Conservation (phyloP, 2,888 invertebrate species). For the Polyommatus icarus region DNA sequence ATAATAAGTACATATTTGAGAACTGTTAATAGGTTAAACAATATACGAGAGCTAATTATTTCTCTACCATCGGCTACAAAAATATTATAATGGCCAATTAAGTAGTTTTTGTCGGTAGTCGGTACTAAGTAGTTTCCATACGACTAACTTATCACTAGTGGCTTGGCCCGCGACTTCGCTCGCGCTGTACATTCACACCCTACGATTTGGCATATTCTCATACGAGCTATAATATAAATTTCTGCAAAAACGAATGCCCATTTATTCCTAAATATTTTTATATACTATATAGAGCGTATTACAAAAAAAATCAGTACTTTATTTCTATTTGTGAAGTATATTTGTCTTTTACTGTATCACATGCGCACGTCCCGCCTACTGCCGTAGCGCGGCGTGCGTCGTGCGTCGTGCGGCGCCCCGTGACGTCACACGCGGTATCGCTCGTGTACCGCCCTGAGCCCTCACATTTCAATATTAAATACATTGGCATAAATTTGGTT, state of each 20-base stretch:
- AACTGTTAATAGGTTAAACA: neutral
- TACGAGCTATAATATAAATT: neutral
- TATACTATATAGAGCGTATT: neutral
- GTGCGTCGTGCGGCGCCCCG: neutral
- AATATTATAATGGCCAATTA: neutral
- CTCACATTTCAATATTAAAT: neutral
- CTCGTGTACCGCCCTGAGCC: neutral
- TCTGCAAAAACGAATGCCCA: neutral
- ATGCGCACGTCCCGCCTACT: neutral
- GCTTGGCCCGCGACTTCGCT: neutral
- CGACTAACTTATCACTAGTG: neutral
- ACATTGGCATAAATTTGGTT: neutral
- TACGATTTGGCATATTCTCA: neutral
- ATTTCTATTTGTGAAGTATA: neutral
- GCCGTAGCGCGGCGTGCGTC: neutral
- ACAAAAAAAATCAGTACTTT: neutral
- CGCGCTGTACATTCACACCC: neutral
- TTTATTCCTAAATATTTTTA: neutral
- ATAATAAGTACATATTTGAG: neutral
- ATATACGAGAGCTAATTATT: neutral
- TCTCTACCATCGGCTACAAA: neutral
- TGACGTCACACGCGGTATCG: neutral
- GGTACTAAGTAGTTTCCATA: neutral
- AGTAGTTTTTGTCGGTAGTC: neutral
- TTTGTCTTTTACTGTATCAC: conserved; percentile 8